Percentiles rank a stretch among this genome's conserved stretches.
These are phyloP conservation scores for Ataeniobius toweri DNA, from an alignment of 2,797 vertebrate species.

Conservation along the genomic window DNA sequence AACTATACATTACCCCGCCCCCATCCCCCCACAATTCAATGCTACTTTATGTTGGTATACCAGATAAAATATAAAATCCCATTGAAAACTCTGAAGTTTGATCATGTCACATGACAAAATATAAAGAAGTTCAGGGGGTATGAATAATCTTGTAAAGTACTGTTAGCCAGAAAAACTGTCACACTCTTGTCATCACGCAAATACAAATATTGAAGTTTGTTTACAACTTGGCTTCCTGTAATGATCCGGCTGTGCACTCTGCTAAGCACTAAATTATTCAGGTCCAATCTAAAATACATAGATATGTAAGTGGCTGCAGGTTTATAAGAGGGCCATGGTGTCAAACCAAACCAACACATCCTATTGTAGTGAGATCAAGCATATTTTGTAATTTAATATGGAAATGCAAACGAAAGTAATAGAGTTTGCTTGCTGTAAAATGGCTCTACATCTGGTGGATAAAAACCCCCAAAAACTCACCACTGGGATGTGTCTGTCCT, in stretches of 20 bases:
- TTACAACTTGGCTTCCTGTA: slow-evolving; percentile 45
- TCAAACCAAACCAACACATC: slow-evolving; percentile 32
- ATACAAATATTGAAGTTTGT: slow-evolving; percentile 42
- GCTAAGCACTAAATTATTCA: slow-evolving; percentile 58
- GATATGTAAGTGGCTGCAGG: slow-evolving; percentile 36
- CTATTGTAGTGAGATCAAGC: slow-evolving; percentile 1
- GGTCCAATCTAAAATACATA: slow-evolving; percentile 46
- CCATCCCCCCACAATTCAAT: not conserved
- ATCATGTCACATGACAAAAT: not conserved
- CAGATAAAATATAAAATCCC: not conserved
- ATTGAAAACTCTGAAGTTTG: not conserved
- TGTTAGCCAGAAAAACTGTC: slow-evolving; percentile 37
- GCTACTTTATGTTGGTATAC: not conserved
- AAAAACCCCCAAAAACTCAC: not conserved
- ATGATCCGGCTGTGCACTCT: slow-evolving; percentile 43
- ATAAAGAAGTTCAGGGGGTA: not conserved
- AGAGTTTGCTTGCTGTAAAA: slow-evolving; percentile 26
- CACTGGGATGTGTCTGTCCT: slow-evolving; percentile 26
- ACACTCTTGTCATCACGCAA: slow-evolving; percentile 39
- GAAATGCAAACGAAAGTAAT: slow-evolving; percentile 21
- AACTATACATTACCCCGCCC: too few species aligned
- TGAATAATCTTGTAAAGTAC: not conserved
- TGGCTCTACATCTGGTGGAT: slow-evolving; percentile 9
- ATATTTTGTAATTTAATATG: slow-evolving; percentile 22
- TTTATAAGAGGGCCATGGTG: slow-evolving; percentile 18